These are phyloP conservation scores for Siderastrea radians DNA, from an alignment of 92 coral and sea anemone genomes.

Conservation along the genomic window DNA sequence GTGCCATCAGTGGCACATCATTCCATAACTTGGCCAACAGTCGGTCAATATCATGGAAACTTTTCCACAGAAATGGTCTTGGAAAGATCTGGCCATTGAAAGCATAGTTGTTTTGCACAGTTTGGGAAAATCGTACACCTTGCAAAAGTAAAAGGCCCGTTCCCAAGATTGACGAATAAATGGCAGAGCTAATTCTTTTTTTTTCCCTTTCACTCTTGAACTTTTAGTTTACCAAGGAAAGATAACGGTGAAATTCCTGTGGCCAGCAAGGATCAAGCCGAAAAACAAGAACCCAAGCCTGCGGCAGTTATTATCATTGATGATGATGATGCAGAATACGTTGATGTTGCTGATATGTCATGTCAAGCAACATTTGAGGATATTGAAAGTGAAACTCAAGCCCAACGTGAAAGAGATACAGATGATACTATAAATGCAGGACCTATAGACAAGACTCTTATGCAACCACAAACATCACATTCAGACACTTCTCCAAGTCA, in stretches of 20 bases:
- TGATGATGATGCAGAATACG: conserved; percentile 57
- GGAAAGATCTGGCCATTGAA: too few species aligned
- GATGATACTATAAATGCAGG: background rate
- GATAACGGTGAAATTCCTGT: conserved; percentile 20
- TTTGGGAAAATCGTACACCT: too few species aligned
- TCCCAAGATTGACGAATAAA: too few species aligned
- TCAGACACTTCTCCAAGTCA: conserved; percentile 4
- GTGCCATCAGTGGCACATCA: too few species aligned
- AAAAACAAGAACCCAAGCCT: conserved; percentile 15
- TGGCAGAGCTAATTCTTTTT: too few species aligned
- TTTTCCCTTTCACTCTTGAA: background rate
- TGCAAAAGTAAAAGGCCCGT: too few species aligned
- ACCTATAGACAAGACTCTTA: background rate
- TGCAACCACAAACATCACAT: background rate
- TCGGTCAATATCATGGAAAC: too few species aligned
- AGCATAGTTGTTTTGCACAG: too few species aligned
- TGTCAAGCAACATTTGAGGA: conserved; percentile 48
- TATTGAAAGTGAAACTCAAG: conserved; percentile 21
- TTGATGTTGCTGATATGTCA: conserved; percentile 50
- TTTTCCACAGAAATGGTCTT: too few species aligned
- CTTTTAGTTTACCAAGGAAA: background rate
- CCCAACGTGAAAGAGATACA: background rate
- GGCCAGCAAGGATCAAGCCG: conserved; percentile 4
- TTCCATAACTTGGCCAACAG: too few species aligned
- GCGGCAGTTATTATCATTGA: conserved; percentile 67